phyloP scores from a whole-genome alignment of 2,888 invertebrate species.

The Strigamia transsilvanica region DNA sequence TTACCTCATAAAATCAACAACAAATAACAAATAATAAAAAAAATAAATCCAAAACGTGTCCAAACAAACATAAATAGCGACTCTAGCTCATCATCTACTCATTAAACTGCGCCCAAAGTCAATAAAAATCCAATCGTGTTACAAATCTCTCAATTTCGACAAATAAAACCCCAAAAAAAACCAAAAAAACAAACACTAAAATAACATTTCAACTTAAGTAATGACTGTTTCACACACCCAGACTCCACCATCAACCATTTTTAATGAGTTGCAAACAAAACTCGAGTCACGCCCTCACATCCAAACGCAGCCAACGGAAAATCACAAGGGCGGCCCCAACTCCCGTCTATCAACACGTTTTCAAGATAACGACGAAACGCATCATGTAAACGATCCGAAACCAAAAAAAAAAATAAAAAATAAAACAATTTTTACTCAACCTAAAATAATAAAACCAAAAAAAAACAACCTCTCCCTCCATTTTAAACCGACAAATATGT shows the following conservation, averaged over 20 bases:
- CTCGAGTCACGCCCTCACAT: slow-evolving; percentile 1
- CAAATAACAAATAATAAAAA: no score
- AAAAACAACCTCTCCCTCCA: not conserved
- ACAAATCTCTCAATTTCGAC: no score
- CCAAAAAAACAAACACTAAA: not conserved
- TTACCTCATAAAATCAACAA: no score
- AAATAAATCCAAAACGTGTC: no score
- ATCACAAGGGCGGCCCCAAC: not conserved
- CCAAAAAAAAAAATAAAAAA: not conserved
- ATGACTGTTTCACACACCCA: not conserved
- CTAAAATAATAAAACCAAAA: not conserved
- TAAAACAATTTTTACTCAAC: not conserved
- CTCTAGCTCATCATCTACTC: no score
- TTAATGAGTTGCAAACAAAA: not conserved
- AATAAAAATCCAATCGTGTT: no score
- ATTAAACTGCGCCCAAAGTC: no score
- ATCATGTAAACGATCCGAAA: slow-evolving; percentile 24
- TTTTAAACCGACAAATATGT: not conserved
- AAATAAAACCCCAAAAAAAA: not conserved
- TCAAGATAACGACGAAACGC: slow-evolving; percentile 14
- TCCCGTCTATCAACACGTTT: slow-evolving; percentile 16
- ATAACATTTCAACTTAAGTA: not conserved
- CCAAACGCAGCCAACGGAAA: slow-evolving; percentile 33
- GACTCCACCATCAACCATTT: not conserved
- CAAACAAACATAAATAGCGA: no score